Conservation (phyloP, 1,140 invertebrate genomes). For the Centruroides sculpturatus region DNA sequence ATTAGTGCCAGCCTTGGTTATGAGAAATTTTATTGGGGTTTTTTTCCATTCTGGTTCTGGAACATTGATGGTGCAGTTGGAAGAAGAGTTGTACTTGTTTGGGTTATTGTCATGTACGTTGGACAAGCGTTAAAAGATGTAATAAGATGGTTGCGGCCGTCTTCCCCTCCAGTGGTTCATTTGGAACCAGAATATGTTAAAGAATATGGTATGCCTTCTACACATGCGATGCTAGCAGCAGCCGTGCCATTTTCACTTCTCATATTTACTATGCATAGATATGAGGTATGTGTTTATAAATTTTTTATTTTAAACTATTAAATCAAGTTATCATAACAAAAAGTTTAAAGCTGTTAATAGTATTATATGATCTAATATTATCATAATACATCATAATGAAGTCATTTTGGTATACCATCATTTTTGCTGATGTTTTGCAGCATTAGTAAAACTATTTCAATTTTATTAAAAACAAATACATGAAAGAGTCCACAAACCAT, state of each 20-base stretch:
- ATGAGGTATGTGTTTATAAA: conserved; percentile 42
- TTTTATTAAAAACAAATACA: too few relatives aligned
- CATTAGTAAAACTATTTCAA: too few relatives aligned
- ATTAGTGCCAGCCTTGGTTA: conserved; percentile 71
- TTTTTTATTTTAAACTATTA: too few relatives aligned
- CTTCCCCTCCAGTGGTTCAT: conserved; percentile 59
- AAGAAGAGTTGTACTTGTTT: conserved; percentile 59
- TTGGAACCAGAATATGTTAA: conserved; percentile 71
- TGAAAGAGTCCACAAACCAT: too few relatives aligned
- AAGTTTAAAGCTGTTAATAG: too few relatives aligned
- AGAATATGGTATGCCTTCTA: conserved; percentile 88
- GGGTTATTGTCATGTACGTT: conserved; percentile 71
- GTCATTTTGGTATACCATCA: too few relatives aligned
- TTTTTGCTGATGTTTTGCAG: too few relatives aligned
- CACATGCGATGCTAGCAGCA: conserved; percentile 78
- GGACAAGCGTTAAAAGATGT: conserved; percentile 79
- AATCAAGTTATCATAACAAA: too few relatives aligned
- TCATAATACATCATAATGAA: too few relatives aligned
- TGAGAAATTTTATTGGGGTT: conserved; percentile 71
- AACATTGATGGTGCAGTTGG: conserved; percentile 73
- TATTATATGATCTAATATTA: too few relatives aligned
- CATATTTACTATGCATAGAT: conserved; percentile 60
- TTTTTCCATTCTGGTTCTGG: conserved; percentile 85
- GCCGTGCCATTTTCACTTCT: conserved; percentile 72
- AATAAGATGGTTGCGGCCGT: conserved; percentile 65